These are phyloP conservation scores for Acleris sparsana DNA, from an alignment of 2,888 invertebrate species.

Conservation along the genomic window DNA sequence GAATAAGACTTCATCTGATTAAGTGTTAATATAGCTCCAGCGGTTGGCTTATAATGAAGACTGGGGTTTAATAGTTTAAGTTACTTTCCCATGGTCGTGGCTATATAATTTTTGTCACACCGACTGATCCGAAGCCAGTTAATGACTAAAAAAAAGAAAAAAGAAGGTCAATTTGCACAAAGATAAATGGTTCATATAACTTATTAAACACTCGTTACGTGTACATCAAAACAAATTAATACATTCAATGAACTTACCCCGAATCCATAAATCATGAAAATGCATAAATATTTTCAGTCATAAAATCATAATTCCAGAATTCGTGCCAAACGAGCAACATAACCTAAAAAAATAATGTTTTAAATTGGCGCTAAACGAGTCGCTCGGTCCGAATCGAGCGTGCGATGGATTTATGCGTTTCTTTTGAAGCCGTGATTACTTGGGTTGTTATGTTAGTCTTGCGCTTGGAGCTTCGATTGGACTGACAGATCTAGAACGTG, in stretches of 20 bases:
- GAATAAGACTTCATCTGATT: no score
- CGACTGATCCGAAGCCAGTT: no score
- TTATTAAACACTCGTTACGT: background rate
- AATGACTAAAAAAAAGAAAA: no score
- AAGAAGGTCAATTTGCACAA: no score
- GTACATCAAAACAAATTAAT: constrained; percentile 20
- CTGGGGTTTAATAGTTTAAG: no score
- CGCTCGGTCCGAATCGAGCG: constrained; percentile 16
- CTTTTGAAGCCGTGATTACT: constrained; percentile 47
- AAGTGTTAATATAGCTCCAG: no score
- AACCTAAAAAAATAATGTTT: constrained; percentile 31
- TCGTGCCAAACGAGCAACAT: constrained; percentile 21
- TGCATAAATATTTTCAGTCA: constrained; percentile 22
- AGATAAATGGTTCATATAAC: no score
- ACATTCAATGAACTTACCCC: constrained; percentile 23
- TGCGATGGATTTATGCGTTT: constrained; percentile 33
- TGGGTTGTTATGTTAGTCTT: constrained; percentile 61
- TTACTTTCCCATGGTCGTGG: no score
- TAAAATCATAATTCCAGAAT: constrained; percentile 28
- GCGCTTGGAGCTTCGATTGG: constrained; percentile 70
- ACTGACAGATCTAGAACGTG: constrained; percentile 53
- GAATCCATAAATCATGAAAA: constrained; percentile 8
- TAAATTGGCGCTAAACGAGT: constrained; percentile 28
- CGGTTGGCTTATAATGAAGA: no score
- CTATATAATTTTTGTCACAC: no score